Percentiles rank a stretch among this genome's conserved stretches.
Conservation (phyloP, 2,888 invertebrate genomes). For the Noctua fimbriata region DNA sequence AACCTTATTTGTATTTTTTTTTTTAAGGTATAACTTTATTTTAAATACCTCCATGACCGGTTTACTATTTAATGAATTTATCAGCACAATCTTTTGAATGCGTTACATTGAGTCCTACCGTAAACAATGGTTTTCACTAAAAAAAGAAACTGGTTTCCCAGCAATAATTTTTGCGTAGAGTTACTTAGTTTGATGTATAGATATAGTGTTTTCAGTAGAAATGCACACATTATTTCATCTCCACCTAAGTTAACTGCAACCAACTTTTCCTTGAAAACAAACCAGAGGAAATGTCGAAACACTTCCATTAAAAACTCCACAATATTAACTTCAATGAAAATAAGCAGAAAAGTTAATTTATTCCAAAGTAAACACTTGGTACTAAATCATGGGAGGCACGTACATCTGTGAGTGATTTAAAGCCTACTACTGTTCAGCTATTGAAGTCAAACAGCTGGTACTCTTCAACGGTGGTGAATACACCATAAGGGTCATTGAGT, state of each 20-base stretch:
- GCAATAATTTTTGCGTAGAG: too few relatives aligned
- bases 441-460: slow-evolving; percentile 38
- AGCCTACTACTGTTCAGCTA: slow-evolving; percentile 22
- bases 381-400: slow-evolving; percentile 40
- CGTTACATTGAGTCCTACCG: too few relatives aligned
- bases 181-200: neutral
- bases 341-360: slow-evolving; percentile 57
- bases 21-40: too few relatives aligned
- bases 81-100: too few relatives aligned
- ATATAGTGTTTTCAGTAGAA: neutral
- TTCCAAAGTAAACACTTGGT: slow-evolving; percentile 39
- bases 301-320: slow-evolving; percentile 27
- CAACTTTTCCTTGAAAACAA: slow-evolving; percentile 1
- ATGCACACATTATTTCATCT: neutral
- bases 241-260: neutral
- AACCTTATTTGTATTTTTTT: too few relatives aligned
- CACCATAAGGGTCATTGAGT: neutral
- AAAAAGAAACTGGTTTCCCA: too few relatives aligned
- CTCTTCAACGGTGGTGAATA: neutral
- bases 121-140: too few relatives aligned
- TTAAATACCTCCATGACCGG: neutral
- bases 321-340: slow-evolving; percentile 56
- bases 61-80: neutral
- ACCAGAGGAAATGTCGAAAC: slow-evolving; percentile 37
- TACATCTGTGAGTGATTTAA: slow-evolving; percentile 51